Evolutionary conservation across 2,113 vertebrate genomes (phyloP), one percentile per base, ranked within the genome.

Genomic region (Poeciliopsis occidentalis): DNA sequence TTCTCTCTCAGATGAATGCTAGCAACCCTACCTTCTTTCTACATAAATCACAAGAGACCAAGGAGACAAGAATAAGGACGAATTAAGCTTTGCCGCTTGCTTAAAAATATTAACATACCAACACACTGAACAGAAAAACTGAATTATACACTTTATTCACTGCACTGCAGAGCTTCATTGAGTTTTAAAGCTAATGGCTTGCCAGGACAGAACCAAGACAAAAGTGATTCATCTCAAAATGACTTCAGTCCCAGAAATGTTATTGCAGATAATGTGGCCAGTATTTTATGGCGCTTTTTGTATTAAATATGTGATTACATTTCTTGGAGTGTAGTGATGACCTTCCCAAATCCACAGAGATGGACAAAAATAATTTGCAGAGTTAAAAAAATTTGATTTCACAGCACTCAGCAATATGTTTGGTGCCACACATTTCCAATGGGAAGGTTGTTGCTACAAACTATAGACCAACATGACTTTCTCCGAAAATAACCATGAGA

Each of bases 1-100:
- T 78, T 88, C 70, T 64, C 81, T 70, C 73, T 81, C 65, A 8
- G 37, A 85, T 74, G 34, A 84, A 54, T 76, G 69, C 30, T 78
- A 82, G 17, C 61, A 82, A 81, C 67, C 67, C 31, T 19, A 15
- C 1, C 31, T 47, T 75, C 71, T 68, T 22, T 61, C 1, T 61
- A 61, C 41, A 65, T 29, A 61, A 79, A n/a, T n/a, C 37, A 51
- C 24, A 62, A 12, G 39, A 13, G 47, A 67, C 51, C 4, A 13
- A 3, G 3, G 12, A 12, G 57, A 37, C 57, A 27, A 41, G 19
- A 1, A 37, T 32, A 61, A 47, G 1, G 24, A 60, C 54, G 54
- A 41, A 54, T 34, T 77, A 47, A 13, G 22, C 51, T 77, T 37
- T 78, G 65, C 75, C 69, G 67, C 60, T 68, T 19, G 67, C 78